phyloP scores from a whole-genome alignment of 92 coral and sea anemone genomes.

The Actinostola sp. region DNA sequence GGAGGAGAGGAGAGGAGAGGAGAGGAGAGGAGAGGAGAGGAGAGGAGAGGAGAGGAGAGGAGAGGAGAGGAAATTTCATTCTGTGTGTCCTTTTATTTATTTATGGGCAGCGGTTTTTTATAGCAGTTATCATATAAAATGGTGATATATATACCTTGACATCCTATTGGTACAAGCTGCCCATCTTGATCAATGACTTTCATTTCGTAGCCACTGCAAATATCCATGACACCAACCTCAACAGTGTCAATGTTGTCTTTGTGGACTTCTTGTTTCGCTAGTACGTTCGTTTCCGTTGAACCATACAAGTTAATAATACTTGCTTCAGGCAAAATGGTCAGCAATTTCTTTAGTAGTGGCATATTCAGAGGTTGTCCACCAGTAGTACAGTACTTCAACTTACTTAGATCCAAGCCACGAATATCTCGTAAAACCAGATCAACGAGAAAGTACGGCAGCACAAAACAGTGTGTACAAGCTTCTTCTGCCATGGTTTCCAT shows the following conservation, averaged over 20 bases:
- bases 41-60: no score
- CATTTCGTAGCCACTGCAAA: neutral
- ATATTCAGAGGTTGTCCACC: constrained; percentile 12
- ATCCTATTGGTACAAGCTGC: constrained; percentile 9
- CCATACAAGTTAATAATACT: neutral
- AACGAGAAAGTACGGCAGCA: neutral
- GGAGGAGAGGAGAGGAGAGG: no score
- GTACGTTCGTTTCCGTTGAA: neutral
- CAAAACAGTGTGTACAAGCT: constrained; percentile 3
- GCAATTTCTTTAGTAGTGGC: neutral
- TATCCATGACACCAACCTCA: neutral
- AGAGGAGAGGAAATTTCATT: no score
- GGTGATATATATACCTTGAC: constrained; percentile 4
- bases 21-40: no score
- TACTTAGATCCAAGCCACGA: neutral
- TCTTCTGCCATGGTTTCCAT: constrained; percentile 1
- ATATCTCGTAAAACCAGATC: neutral
- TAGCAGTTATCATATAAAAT: no score
- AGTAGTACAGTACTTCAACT: neutral
- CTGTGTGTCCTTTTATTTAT: no score
- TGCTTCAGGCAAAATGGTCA: neutral
- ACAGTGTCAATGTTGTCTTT: neutral
- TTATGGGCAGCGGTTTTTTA: no score
- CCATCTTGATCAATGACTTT: constrained; percentile 1
- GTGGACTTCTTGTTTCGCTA: neutral